phyloP scores from a whole-genome alignment of 2,113 vertebrate genomes.

The Zosterops hypoxanthus region DNA sequence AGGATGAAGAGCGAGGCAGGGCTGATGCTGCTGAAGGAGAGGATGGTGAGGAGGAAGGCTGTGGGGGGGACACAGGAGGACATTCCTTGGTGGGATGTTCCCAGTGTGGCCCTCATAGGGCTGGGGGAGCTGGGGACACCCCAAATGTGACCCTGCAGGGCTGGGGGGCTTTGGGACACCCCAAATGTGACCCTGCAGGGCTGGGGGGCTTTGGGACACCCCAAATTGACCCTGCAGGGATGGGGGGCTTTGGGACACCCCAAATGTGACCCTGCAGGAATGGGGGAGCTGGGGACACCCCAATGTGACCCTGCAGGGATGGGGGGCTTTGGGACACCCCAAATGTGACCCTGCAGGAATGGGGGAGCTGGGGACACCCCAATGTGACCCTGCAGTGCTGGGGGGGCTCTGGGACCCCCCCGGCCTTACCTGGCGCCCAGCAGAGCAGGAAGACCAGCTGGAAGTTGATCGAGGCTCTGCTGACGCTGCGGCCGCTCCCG shows the following conservation, averaged over 20 bases:
- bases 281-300: background rate
- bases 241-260: background rate
- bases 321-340: too few relatives aligned
- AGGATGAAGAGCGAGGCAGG: slow-evolving; percentile 65
- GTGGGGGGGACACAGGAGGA: background rate
- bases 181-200: too few relatives aligned
- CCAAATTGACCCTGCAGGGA: background rate
- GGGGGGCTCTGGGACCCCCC: too few relatives aligned
- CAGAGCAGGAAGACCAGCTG: slow-evolving; percentile 79
- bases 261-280: background rate
- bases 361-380: too few relatives aligned
- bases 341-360: background rate
- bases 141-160: background rate
- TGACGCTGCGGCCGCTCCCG: slow-evolving; percentile 10
- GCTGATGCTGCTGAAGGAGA: slow-evolving; percentile 50
- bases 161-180: background rate
- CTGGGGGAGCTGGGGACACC: background rate
- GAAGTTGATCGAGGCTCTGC: slow-evolving; percentile 67
- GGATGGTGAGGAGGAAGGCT: slow-evolving; percentile 78
- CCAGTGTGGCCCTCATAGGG: background rate
- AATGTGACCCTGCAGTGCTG: too few relatives aligned
- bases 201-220: too few relatives aligned
- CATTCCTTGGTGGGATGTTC: background rate
- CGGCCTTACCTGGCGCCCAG: slow-evolving; percentile 76
- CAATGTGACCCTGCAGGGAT: background rate